These are phyloP conservation scores for Crenuchus spilurus DNA, from an alignment of 2,797 vertebrate genomes.

Conservation along the genomic window DNA sequence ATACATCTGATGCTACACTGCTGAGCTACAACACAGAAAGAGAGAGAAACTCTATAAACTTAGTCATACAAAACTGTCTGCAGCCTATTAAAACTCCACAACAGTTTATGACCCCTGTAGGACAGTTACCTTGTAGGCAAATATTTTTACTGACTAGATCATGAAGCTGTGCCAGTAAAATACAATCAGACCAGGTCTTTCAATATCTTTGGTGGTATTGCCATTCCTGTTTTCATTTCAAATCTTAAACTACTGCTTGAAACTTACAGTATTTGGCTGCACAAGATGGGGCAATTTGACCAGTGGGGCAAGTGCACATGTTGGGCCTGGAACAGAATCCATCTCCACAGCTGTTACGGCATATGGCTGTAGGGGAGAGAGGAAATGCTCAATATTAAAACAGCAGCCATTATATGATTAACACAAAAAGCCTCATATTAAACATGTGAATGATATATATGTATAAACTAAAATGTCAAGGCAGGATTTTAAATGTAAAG, in stretches of 20 bases:
- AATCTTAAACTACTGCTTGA: background rate
- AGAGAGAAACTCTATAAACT: constrained; percentile 11
- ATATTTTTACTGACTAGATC: background rate
- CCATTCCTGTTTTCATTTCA: background rate
- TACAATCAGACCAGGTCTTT: background rate
- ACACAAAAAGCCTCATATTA: background rate
- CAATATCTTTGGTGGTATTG: background rate
- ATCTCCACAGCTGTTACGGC: constrained; percentile 77
- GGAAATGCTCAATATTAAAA: constrained; percentile 8
- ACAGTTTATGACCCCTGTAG: background rate
- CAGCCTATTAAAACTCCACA: constrained; percentile 19
- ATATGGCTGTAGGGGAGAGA: constrained; percentile 70
- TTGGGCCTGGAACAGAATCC: constrained; percentile 84
- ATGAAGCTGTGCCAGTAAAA: constrained; percentile 8
- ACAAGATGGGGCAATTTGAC: constrained; percentile 77
- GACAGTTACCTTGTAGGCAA: background rate
- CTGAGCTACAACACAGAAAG: constrained; percentile 65
- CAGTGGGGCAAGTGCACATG: constrained; percentile 80
- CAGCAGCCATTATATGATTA: background rate
- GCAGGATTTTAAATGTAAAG: background rate
- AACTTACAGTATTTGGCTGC: constrained; percentile 71
- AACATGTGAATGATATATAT: too few relatives aligned
- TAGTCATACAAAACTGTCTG: constrained; percentile 21
- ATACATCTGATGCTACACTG: constrained; percentile 81
- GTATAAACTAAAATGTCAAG: background rate